Percentiles rank a stretch among this genome's conserved stretches.
Evolutionary conservation across 2,888 invertebrate species (phyloP).

Genomic region (Macrosiphum euphorbiae): DNA sequence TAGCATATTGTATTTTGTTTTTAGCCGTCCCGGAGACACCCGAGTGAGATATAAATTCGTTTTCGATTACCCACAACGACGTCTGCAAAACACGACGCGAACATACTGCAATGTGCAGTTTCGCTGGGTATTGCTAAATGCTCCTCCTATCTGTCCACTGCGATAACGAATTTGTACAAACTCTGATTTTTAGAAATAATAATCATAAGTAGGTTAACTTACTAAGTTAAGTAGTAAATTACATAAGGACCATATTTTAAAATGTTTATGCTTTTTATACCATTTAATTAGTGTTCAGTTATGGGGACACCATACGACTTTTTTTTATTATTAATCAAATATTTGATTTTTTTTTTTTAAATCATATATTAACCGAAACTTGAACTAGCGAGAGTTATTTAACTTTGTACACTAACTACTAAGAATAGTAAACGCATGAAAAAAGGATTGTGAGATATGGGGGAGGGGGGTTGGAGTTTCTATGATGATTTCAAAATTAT

Average conservation of each 20-base stretch:
- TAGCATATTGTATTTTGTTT: conserved; percentile 17
- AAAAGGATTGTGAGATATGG: not conserved
- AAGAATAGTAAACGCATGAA: not conserved
- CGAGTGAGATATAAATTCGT: not conserved
- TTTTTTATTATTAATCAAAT: no score
- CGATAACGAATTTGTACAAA: not conserved
- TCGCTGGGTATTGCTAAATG: not conserved
- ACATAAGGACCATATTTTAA: not conserved
- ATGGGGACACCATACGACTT: no score
- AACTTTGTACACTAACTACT: no score
- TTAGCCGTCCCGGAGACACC: not conserved
- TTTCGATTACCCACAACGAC: not conserved
- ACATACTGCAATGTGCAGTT: not conserved
- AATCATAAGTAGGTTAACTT: not conserved
- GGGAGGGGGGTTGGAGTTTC: no score
- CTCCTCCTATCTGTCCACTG: not conserved
- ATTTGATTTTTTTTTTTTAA: no score
- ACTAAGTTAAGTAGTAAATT: no score
- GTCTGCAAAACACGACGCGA: not conserved
- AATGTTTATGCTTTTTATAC: not conserved
- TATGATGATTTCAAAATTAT: not conserved
- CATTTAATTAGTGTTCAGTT: not conserved
- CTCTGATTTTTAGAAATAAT: not conserved
- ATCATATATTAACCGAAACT: not conserved
- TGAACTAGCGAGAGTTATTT: not conserved